These are phyloP conservation scores for Phalacrocorax carbo DNA, from an alignment of 2,113 vertebrate genomes.

Conservation along the genomic window DNA sequence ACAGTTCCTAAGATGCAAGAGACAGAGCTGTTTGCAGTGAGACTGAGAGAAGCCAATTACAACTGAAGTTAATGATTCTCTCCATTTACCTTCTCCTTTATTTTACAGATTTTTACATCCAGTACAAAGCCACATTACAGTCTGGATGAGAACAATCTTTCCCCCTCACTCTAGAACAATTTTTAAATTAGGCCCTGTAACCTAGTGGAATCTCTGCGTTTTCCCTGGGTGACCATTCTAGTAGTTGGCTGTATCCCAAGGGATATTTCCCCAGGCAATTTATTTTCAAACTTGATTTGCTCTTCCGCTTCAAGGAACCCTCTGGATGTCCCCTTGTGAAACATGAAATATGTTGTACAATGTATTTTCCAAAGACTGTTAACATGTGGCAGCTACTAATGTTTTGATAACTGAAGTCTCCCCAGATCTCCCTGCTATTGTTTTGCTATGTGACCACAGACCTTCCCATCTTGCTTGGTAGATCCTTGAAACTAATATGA, in stretches of 20 bases:
- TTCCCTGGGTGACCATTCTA: rapidly evolving
- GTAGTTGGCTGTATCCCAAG: neutral
- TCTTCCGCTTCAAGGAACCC: neutral
- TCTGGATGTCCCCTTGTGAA: neutral
- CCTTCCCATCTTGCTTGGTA: neutral
- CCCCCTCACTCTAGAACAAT: neutral
- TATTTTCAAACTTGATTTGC: neutral
- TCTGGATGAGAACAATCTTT: neutral
- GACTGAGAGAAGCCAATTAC: neutral
- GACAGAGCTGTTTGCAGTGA: neutral
- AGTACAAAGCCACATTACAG: neutral
- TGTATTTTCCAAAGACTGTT: neutral
- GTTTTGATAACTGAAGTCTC: neutral
- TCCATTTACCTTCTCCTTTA: neutral
- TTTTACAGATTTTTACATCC: neutral
- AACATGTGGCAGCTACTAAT: neutral
- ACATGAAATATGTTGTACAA: neutral
- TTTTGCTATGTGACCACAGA: neutral
- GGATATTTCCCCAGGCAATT: neutral
- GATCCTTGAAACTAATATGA: neutral
- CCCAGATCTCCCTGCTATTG: neutral
- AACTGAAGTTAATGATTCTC: neutral
- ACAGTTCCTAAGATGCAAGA: neutral
- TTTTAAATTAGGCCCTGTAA: neutral
- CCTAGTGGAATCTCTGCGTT: neutral